These are phyloP conservation scores for Lepeophtheirus nordmannii DNA, from an alignment of 2,888 invertebrate genomes.

Conservation along the genomic window DNA sequence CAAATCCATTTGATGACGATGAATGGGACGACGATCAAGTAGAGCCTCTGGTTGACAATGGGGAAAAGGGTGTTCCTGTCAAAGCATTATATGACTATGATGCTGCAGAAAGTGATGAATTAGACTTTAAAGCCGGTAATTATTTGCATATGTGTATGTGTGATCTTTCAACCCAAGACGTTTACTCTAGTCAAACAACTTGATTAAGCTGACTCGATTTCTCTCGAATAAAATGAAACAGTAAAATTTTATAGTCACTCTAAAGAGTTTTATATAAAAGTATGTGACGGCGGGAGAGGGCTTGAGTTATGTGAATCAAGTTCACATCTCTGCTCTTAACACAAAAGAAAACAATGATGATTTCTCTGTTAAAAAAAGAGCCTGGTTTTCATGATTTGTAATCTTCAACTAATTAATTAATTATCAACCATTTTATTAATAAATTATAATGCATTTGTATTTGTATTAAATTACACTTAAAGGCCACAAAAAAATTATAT, in stretches of 20 bases:
- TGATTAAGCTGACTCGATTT: background rate
- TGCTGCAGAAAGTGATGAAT: conserved; percentile 91
- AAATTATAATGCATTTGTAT: too few species aligned
- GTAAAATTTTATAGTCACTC: background rate
- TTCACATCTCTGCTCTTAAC: too few species aligned
- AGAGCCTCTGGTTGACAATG: conserved; percentile 72
- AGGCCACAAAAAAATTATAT: too few species aligned
- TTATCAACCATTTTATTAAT: too few species aligned
- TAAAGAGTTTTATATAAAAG: too few species aligned
- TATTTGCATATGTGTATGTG: conserved; percentile 20
- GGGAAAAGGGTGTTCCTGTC: conserved; percentile 84
- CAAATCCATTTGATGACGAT: conserved; percentile 35
- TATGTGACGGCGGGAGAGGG: too few species aligned
- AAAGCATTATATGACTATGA: conserved; percentile 91
- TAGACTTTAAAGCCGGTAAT: conserved; percentile 83
- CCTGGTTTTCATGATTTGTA: too few species aligned
- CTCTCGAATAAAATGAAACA: background rate
- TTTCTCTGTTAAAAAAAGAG: too few species aligned
- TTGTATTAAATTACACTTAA: too few species aligned
- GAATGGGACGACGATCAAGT: conserved; percentile 49
- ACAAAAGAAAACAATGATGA: too few species aligned
- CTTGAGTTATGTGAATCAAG: too few species aligned
- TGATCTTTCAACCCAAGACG: background rate
- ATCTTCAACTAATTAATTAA: too few species aligned
- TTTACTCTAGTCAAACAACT: background rate